Conservation (phyloP, 2,113 vertebrate species). For the Cepphus grylle region DNA sequence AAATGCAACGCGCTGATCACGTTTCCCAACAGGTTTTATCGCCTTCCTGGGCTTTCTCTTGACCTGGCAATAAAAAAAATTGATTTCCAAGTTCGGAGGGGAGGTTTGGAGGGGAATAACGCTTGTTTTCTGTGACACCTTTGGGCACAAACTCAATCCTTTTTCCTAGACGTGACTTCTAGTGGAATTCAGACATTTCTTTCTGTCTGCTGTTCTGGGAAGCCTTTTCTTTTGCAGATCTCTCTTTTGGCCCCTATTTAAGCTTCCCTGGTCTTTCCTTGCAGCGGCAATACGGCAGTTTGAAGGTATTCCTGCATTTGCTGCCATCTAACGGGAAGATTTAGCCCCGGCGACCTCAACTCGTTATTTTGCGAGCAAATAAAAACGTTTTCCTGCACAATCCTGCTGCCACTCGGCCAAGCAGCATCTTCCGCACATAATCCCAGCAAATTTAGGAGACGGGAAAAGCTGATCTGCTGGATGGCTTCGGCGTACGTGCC, state of each 20-base stretch:
- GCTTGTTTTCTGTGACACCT: background rate
- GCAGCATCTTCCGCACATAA: background rate
- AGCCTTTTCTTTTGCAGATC: background rate
- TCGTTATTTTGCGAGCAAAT: background rate
- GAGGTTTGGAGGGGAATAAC: background rate
- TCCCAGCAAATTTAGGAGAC: background rate
- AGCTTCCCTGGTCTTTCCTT: background rate
- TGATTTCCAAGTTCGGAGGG: background rate
- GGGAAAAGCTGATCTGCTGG: background rate
- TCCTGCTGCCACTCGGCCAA: background rate
- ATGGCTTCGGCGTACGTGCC: background rate
- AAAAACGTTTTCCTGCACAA: background rate
- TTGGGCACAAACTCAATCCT: background rate
- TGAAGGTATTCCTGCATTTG: constrained; percentile 29
- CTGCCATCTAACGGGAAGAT: constrained; percentile 64
- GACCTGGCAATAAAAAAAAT: background rate
- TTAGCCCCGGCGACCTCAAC: background rate
- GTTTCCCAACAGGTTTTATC: background rate
- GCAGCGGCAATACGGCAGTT: background rate
- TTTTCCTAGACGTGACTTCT: background rate
- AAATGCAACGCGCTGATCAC: accelerated
- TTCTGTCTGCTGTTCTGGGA: background rate
- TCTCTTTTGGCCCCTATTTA: background rate
- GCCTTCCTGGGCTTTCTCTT: background rate
- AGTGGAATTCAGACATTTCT: background rate